Percentiles rank a stretch among this genome's conserved stretches.
phyloP scores from a whole-genome alignment of 2,888 invertebrate species.

The Palloptera scutellata region DNA sequence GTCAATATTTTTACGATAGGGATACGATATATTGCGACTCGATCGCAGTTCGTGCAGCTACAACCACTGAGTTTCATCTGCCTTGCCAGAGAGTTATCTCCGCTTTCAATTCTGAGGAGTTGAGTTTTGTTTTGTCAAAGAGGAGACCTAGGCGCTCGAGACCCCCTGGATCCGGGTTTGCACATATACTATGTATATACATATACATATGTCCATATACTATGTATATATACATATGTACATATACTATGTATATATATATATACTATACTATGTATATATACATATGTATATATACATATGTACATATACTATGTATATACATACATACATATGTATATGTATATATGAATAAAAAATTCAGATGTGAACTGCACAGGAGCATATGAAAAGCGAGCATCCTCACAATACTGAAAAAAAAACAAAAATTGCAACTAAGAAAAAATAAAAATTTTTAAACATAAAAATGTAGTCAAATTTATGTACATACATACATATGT shows the following conservation, averaged over 20 bases:
- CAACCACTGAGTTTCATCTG: too few relatives aligned
- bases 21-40: too few relatives aligned
- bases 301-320: neutral
- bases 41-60: too few relatives aligned
- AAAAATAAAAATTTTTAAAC: conserved; percentile 7
- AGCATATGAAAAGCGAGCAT: conserved; percentile 1
- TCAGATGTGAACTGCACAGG: neutral
- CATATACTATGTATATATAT: too few relatives aligned
- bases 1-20: too few relatives aligned
- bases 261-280: neutral
- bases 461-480: neutral
- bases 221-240: neutral
- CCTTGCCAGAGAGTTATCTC: too few relatives aligned
- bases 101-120: too few relatives aligned
- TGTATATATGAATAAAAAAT: neutral
- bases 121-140: too few relatives aligned
- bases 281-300: neutral
- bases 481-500: conserved; percentile 12
- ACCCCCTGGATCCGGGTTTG: too few relatives aligned
- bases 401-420: conserved; percentile 14
- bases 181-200: neutral
- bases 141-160: too few relatives aligned
- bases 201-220: neutral
- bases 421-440: conserved; percentile 17
- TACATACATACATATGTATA: neutral